Conservation (phyloP, 1,140 invertebrate genomes). For the Papilio aristodemus region DNA sequence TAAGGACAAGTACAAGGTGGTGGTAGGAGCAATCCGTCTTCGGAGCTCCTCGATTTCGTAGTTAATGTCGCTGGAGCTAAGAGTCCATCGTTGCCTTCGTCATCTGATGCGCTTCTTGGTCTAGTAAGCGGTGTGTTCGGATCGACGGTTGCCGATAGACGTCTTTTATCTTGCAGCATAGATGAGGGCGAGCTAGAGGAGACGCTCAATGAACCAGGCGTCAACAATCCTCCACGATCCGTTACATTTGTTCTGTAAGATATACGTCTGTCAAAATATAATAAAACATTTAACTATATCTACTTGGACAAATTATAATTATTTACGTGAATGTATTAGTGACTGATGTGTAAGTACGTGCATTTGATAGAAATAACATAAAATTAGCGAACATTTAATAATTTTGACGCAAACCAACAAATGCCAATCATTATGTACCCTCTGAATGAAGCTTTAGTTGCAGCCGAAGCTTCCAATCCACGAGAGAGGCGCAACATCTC, state of each 20-base stretch:
- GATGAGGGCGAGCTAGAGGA: slow-evolving; percentile 73
- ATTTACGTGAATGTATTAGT: background rate
- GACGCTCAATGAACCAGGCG: slow-evolving; percentile 69
- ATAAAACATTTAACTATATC: background rate
- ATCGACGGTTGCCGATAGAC: slow-evolving; percentile 62
- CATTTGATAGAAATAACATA: background rate
- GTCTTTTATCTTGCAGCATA: slow-evolving; percentile 66
- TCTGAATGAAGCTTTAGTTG: slow-evolving; percentile 65
- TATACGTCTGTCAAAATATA: slow-evolving; percentile 14
- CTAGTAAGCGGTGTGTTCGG: slow-evolving; percentile 58
- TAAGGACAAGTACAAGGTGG: slow-evolving; percentile 89
- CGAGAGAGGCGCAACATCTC: slow-evolving; percentile 90
- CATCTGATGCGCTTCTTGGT: slow-evolving; percentile 71
- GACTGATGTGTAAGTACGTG: background rate
- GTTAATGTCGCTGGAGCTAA: slow-evolving; percentile 63
- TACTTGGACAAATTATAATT: background rate
- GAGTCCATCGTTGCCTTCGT: slow-evolving; percentile 69
- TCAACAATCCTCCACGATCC: slow-evolving; percentile 68
- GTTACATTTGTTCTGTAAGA: slow-evolving; percentile 63
- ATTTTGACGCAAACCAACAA: slow-evolving; percentile 54
- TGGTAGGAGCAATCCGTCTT: slow-evolving; percentile 82
- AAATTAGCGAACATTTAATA: slow-evolving; percentile 19
- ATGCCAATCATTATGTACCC: slow-evolving; percentile 69
- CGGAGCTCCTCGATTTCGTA: slow-evolving; percentile 68
- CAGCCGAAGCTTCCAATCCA: slow-evolving; percentile 84